Evolutionary conservation across 2,888 invertebrate species (phyloP), one percentile per base, ranked within the genome.

Genomic region (Baronia brevicornis): DNA sequence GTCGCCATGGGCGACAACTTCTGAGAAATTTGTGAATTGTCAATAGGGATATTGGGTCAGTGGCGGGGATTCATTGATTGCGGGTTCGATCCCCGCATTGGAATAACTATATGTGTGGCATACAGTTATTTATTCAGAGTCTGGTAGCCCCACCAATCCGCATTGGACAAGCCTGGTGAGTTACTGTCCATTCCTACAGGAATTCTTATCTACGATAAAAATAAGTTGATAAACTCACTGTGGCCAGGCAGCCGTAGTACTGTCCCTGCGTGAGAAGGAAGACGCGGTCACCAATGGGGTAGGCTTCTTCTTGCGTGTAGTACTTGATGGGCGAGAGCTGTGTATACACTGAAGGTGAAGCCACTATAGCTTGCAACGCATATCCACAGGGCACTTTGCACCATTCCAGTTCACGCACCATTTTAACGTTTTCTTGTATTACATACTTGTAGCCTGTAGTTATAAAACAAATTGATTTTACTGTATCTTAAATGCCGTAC

Each of bases 181-280:
- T n/a, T n/a, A n/a, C n/a, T n/a, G n/a, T n/a, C n/a, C n/a, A n/a
- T n/a, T n/a, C n/a, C n/a, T n/a, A n/a, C n/a, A n/a, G n/a, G n/a
- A 3, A 5, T 7, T 18, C 7, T 18, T 18, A 20, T 8, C 9
- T 3, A 4, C 7, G 9, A 11, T 12, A 5, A 10, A 7, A 17
- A 21, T 15, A 14, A 2, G 3, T 7, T 20, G 9, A 2, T 7
- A 1, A 9, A 60, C 82, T 59, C 0, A 95, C 95, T 54, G 89
- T 88, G 26, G 93, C 96, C 62, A 88, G 82, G 25, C 89, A 87
- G 1, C 96, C 97, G 61, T 95, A 96, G 68, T 93, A 90, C 3
- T 91, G 92, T 44, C 90, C 88, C 4, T 88, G 90, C 0, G 96
- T 85, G 68, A 94, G 88, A 14, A 85, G 45, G 64, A 96, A 96